Evolutionary conservation across 2,113 vertebrate genomes (phyloP), one percentile per base, ranked within the genome.

Genomic region (Hypomesus transpacificus): DNA sequence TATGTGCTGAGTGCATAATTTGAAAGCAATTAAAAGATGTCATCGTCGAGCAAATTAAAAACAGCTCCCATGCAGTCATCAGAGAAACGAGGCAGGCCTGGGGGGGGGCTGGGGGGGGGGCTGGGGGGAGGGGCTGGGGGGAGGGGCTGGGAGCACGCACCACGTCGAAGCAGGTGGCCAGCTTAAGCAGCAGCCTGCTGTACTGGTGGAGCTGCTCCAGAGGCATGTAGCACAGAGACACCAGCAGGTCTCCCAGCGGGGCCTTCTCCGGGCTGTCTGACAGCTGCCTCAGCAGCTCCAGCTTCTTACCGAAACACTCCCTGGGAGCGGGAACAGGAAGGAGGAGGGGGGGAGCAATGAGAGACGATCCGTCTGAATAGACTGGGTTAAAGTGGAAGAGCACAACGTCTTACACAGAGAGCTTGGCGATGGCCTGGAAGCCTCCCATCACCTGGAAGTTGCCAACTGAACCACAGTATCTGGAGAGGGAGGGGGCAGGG

Each of bases 401-500:
- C 9, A 7, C 39, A 61, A 50, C 21, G 39, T 85, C 96, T 94
- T 93, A 99, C 97, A 92, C 85, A 75, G 93, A 93, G 71, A 95
- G 93, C 80, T 98, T 99, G 53, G 93, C 92, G 74, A 99, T 94
- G 46, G 92, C 88, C 24, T 88, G 89, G 88, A 98, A 98, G 88
- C 96, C 97, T 80, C 94, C 94, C 95, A 98, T 98, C 34, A 99
- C 97, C 0, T 96, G 85, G 78, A 98, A 96, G 85, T 97, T 93
- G 56, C 94, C 95, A 46, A 97, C 75, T 66, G 94, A 91, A 39
- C 75, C 89, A 68, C 92, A 96, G 86, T 96, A 98, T 84, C 97
- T 98, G 76, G 26, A 87, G 71, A 88, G 60, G 68, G 26, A 72
- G 3, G 60, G 7, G 34, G 66, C 31, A 8, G 18, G 21, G 53